Base-by-base conservation (phyloP, 2,797 vertebrate species). In the Enteromius unitaeniatus region DNA sequence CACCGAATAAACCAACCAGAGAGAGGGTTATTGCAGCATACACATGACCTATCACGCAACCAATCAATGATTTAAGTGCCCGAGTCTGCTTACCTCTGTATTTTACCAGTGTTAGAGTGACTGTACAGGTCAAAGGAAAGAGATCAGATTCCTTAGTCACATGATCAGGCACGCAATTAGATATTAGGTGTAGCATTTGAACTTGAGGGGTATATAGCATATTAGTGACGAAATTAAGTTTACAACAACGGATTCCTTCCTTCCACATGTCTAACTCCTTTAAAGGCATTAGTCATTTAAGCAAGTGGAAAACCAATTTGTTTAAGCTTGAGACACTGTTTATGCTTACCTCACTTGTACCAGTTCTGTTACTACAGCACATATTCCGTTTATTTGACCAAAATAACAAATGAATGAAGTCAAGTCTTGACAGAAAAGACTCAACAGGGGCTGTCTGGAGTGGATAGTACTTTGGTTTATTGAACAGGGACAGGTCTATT, bases 211-310 rank as follows among this genome's bases (percentile, higher is more conserved):
- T 83, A 88, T 88, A 90, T 79, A 28, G 64, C 47, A 79, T 88
- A 69, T 89, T 86, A 90, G 80, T 87, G 84, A 85, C 23, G 42
- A 74, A 58, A 91, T 88, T 88, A 64, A 85, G 84, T 85, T 81
- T 86, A 69, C 82, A 88, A 83, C 65, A 80, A 67, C 34, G 31
- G 72, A 82, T 85, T 89, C 74, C 81, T 86, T 70, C 74, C 83
- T 68, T 84, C 73, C 34, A 79, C 80, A 55, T 79, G 68, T 84
- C 64, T 76, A 79, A 80, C 47, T 86, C 88, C 90, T 88, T 86
- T 86, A 88, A 88, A 88, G 83, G 67, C 81, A 84, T 84, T 85
- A 79, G 6, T 84, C 83, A 78, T 84, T 86, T 83, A 78, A 70
- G 82, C 75, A 84, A 83, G 79, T 85, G 82, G 80, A 88, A 89